Conservation (phyloP, 2,113 vertebrate genomes). For the Chloropsis cyanopogon region DNA sequence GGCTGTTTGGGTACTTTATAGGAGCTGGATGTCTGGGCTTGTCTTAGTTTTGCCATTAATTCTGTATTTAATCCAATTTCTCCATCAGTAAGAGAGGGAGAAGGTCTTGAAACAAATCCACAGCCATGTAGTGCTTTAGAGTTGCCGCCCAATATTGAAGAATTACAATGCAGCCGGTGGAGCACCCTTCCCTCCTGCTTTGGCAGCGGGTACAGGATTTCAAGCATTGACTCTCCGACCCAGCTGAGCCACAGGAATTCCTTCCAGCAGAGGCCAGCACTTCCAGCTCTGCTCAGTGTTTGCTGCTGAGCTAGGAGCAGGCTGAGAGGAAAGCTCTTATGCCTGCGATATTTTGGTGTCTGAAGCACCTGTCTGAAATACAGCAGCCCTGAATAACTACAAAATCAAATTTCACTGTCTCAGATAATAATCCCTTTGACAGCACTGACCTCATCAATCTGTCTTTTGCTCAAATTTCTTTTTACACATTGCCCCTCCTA, state of each 20-base stretch:
- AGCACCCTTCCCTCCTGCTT: neutral
- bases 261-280: neutral
- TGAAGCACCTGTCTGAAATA: neutral
- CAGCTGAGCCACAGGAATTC: neutral
- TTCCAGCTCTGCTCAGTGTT: neutral
- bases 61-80: neutral
- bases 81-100: neutral
- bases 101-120: neutral
- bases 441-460: neutral
- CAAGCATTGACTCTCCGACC: accelerated
- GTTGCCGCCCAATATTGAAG: neutral
- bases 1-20: neutral
- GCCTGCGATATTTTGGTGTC: neutral
- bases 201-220: neutral
- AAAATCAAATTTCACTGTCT: neutral
- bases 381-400: neutral
- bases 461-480: neutral
- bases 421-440: neutral
- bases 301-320: neutral
- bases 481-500: neutral
- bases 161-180: neutral
- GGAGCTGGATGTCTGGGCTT: neutral
- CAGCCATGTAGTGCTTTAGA: neutral
- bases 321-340: neutral
- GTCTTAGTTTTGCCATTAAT: neutral